Evolutionary conservation across 1,140 invertebrate genomes (phyloP), one percentile per base, ranked within the genome.

Genomic region (Mizuhopecten yessoensis): DNA sequence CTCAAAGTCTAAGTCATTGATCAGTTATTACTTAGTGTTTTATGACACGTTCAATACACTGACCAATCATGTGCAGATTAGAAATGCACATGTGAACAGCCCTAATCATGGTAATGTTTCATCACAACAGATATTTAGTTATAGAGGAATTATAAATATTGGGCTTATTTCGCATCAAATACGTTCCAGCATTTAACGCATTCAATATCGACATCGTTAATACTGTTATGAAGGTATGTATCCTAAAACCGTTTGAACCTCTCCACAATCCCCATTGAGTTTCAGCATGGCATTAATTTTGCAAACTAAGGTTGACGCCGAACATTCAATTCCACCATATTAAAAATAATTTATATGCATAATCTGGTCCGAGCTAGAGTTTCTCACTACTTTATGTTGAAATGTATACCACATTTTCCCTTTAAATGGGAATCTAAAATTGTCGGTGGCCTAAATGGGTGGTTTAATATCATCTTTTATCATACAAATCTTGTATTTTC

Each of bases 331-430:
- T 75, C 23, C 23, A 75, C n/a, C n/a, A 75, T 75, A 75, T 75
- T 75, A 75, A 75, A 75, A 75, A 75, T 75, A 75, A 75, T 75
- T 75, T 75, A 75, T 75, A 75, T 75, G 57, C 57, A 75, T 75
- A 75, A 75, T 75, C n/a, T 75, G 57, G 57, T 75, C 23, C n/a
- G 57, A n/a, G 57, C 57, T 75, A 75, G 57, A 75, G n/a, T 75
- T 75, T 75, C 57, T n/a, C 23, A 29, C 57, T 75, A 75, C 57
- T 75, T 75, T 75, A 75, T 29, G 57, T 75, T 75, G 57, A 75
- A 75, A 75, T 75, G 57, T 75, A 75, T 29, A 75, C 57, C 57
- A 75, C 57, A 75, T 75, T 75, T 75, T 75, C 57, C 23, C n/a
- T 75, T 75, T 75, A 75, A 75, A 75, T 75, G 57, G 57, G 57